Conservation (phyloP, 2,113 vertebrate genomes). For the Serinus canaria region DNA sequence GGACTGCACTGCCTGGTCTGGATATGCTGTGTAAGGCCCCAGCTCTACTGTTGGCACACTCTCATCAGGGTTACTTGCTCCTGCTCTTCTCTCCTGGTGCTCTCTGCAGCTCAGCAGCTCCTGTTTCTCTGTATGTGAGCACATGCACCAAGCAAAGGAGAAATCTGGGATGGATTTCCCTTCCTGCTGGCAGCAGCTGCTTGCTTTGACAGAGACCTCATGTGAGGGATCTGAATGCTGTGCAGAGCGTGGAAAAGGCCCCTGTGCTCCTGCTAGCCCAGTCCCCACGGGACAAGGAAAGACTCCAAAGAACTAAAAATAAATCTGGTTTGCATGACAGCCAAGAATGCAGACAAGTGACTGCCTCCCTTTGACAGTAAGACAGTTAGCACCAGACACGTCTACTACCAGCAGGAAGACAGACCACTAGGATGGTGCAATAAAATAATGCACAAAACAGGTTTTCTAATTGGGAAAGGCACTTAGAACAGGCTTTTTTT, state of each 20-base stretch:
- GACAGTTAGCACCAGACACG: accelerated
- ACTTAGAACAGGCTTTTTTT: not conserved
- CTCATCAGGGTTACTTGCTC: not conserved
- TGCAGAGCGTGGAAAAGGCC: not conserved
- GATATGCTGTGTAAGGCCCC: accelerated
- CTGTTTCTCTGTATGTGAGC: not conserved
- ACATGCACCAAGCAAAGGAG: not conserved
- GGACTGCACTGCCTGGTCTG: not conserved
- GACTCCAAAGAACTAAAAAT: not conserved
- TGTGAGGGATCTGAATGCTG: accelerated
- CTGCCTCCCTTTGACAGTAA: no score
- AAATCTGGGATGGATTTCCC: not conserved
- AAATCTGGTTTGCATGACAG: not conserved
- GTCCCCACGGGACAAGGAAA: not conserved
- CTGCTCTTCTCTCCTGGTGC: not conserved
- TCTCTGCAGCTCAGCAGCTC: not conserved
- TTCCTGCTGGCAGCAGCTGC: not conserved
- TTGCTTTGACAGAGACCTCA: not conserved
- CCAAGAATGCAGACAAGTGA: not conserved
- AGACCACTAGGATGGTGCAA: not conserved
- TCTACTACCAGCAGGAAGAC: not conserved
- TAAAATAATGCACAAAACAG: not conserved
- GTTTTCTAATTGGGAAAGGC: not conserved
- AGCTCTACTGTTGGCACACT: not conserved
- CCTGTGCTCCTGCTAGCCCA: not conserved